A percentile compares a stretch with the other conserved stretches of the same genome.
These are phyloP conservation scores for Polyergus mexicanus DNA, from an alignment of 1,140 invertebrate species.

Conservation along the genomic window DNA sequence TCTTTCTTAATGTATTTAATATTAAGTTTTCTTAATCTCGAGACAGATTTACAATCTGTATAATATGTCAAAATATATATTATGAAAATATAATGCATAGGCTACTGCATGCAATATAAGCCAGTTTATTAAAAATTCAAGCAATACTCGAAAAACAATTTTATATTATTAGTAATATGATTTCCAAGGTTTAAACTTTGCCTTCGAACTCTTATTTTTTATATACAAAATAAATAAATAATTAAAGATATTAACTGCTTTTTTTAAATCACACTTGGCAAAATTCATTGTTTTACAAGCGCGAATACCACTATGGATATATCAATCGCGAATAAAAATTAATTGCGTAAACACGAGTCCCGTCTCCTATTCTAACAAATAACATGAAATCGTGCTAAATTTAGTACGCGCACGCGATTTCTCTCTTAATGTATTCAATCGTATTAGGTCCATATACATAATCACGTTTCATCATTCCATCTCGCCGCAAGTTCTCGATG, in stretches of 20 bases:
- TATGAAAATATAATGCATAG: background rate
- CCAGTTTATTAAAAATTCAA: constrained; percentile 11
- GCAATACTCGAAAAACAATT: background rate
- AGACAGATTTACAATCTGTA: no score
- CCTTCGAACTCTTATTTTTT: no score
- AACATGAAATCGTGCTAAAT: background rate
- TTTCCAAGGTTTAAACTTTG: background rate
- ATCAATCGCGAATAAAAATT: background rate
- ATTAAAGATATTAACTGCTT: background rate
- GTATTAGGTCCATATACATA: constrained; percentile 15
- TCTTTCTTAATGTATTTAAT: no score
- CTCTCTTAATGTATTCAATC: background rate
- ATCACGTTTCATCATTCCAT: constrained; percentile 40
- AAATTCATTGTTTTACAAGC: background rate
- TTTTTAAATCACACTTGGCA: background rate
- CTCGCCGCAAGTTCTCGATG: constrained; percentile 36
- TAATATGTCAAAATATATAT: background rate
- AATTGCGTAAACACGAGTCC: background rate
- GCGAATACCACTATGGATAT: background rate
- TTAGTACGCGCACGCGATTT: background rate
- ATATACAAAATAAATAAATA: constrained; percentile 11
- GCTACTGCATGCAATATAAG: background rate
- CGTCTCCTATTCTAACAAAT: constrained; percentile 1
- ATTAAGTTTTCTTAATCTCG: no score
- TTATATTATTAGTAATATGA: background rate